A percentile compares a stretch with the other conserved stretches of the same genome.
phyloP scores from a whole-genome alignment of 1,140 invertebrate species.

The Rhopalosiphum maidis region DNA sequence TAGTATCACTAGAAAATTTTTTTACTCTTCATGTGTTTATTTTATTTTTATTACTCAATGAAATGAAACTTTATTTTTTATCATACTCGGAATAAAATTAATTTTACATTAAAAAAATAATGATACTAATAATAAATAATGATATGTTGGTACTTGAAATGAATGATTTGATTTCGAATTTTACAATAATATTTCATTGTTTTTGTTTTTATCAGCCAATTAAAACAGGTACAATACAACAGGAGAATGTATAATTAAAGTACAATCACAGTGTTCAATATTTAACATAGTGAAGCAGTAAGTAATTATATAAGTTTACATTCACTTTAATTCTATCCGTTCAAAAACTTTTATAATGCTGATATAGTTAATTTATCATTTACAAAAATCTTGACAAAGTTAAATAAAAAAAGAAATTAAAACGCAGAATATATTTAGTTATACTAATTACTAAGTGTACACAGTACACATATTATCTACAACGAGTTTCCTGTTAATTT shows the following conservation, averaged over 20 bases:
- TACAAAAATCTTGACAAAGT: background rate
- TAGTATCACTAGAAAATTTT: background rate
- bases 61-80: constrained; percentile 3
- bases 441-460: constrained; percentile 34
- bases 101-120: background rate
- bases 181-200: background rate
- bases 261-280: background rate
- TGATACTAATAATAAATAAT: too few species aligned
- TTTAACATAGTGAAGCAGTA: background rate
- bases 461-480: constrained; percentile 10
- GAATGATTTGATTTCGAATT: background rate
- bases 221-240: background rate
- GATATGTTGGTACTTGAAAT: background rate
- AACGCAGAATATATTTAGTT: background rate
- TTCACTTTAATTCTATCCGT: background rate
- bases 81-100: background rate
- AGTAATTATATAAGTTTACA: background rate
- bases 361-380: constrained; percentile 9
- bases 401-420: background rate
- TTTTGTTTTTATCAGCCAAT: background rate
- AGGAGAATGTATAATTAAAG: background rate
- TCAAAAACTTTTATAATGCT: background rate
- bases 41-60: background rate
- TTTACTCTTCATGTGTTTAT: background rate
- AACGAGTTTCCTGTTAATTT: constrained; percentile 35